Base-by-base conservation (phyloP, 2,888 invertebrate genomes). In the Lycophotia porphyrea region DNA sequence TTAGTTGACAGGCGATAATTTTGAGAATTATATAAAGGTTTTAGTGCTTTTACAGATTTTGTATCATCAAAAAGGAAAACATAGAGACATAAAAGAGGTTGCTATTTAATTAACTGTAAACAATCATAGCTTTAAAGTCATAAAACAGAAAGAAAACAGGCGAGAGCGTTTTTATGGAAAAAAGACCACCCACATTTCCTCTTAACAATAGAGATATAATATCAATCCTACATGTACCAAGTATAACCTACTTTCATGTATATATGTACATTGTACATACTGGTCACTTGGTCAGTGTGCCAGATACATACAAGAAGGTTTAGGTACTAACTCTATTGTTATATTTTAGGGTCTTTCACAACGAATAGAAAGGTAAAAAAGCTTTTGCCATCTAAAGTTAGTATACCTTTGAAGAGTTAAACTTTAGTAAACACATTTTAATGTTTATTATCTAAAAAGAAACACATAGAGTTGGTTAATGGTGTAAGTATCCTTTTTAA, bases 241-340 rank as follows among this genome's bases (percentile, higher is more conserved):
- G 39, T 39, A 2, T 1, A 47, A 55, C 4, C 13, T 18, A 39
- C 44, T 47, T 39, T 31, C 9, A 44, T 36, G 49, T n/a, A 49
- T 13, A 18, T 21, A 42, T 47, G 21, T 47, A 24, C 47, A 42
- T 15, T 39, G n/a, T n/a, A n/a, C n/a, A n/a, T n/a, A 49, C 21
- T 18, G n/a, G 47, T n/a, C 77, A 75, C 74, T 76, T 42, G 55
- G 55, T 31, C 75, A 76, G 75, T 76, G 85, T 85, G 64, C 47
- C 81, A 82, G 84, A 87, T 86, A 88, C 74, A 66, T 52, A 1
- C 31, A 24, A 47, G 39, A 44, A 44, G 70, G 21, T 74, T 44
- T n/a, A 15, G 1, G 9, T 21, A 47, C n/a, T n/a, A n/a, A n/a
- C 63, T 15, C 63, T 55, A 72, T 84, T 79, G 79, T 78, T 78